Evolutionary conservation across 2,888 invertebrate species (phyloP).

Genomic region (Tuta absoluta): DNA sequence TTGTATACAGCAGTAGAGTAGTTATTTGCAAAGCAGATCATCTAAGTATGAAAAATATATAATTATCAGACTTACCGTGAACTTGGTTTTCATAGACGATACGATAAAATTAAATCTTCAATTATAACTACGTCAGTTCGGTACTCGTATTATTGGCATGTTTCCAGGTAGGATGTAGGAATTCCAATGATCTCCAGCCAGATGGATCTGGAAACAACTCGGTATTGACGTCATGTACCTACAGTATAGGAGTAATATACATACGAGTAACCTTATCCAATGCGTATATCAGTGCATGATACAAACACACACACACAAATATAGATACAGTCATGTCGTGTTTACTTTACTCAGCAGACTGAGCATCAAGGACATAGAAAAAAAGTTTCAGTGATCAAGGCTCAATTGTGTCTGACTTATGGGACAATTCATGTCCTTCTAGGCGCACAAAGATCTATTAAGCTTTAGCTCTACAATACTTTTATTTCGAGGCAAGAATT

Average conservation of each 20-base stretch:
- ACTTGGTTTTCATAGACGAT: not conserved
- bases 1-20: no score
- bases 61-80: not conserved
- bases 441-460: no score
- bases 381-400: no score
- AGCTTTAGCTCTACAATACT: no score
- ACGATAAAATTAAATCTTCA: not conserved
- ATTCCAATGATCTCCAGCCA: not conserved
- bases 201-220: not conserved
- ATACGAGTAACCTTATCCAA: not conserved
- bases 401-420: no score
- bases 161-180: constrained; percentile 4
- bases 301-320: not conserved
- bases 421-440: no score
- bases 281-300: not conserved
- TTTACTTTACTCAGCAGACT: not conserved
- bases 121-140: not conserved
- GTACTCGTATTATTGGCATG: not conserved
- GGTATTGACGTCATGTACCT: not conserved
- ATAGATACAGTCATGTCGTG: not conserved
- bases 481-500: no score
- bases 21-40: no score
- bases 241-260: not conserved
- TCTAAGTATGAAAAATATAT: not conserved
- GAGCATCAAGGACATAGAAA: not conserved